A percentile compares a stretch with the other conserved stretches of the same genome.
These are phyloP conservation scores for Chloropsis cyanopogon DNA, from an alignment of 2,113 vertebrate species.

Conservation along the genomic window DNA sequence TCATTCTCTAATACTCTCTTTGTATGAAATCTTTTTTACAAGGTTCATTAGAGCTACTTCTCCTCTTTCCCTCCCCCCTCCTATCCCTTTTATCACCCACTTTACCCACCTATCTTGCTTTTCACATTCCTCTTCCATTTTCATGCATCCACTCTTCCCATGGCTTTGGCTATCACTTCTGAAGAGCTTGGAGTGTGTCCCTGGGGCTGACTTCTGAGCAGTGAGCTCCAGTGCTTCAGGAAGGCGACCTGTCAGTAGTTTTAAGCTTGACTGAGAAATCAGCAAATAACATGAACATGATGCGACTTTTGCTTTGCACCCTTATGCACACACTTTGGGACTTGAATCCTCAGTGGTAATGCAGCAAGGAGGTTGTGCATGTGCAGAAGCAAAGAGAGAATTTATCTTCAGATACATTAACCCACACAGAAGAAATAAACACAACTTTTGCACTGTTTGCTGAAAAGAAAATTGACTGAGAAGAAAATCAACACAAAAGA, in stretches of 20 bases:
- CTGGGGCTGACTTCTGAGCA: background rate
- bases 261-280: background rate
- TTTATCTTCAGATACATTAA: background rate
- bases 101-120: background rate
- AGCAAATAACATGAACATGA: background rate
- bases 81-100: constrained; percentile 18
- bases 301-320: background rate
- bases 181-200: background rate
- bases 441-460: background rate
- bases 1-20: background rate
- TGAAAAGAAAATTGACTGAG: background rate
- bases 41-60: background rate
- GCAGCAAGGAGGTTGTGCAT: background rate
- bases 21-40: background rate
- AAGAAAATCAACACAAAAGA: background rate
- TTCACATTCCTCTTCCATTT: constrained; percentile 37
- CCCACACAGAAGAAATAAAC: background rate
- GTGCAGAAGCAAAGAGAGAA: background rate
- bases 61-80: background rate
- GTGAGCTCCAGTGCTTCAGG: background rate
- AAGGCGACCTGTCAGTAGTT: constrained; percentile 14
- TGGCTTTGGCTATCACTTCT: constrained; percentile 16
- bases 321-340: background rate
- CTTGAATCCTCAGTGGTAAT: background rate
- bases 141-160: background rate